phyloP scores from a whole-genome alignment of 2,888 invertebrate species.

The Euzophera pinguis region DNA sequence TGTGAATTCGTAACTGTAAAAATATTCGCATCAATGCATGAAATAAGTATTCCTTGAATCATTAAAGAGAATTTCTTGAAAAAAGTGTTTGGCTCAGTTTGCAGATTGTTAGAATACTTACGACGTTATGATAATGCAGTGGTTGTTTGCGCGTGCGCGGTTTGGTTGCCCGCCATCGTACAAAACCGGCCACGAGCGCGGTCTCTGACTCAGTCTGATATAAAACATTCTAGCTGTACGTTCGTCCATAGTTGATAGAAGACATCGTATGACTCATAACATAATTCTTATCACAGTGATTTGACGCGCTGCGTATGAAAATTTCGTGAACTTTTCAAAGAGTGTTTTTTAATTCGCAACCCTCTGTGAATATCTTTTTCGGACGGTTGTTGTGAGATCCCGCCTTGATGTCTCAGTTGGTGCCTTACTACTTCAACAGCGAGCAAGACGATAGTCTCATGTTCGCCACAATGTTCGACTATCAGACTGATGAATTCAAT shows the following conservation, averaged over 20 bases:
- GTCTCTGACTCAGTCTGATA: constrained; percentile 75
- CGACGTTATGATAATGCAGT: constrained; percentile 41
- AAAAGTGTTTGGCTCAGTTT: constrained; percentile 62
- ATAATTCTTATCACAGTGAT: constrained; percentile 67
- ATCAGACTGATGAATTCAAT: constrained; percentile 69
- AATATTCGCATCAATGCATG: constrained; percentile 33
- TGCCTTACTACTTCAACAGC: constrained; percentile 76
- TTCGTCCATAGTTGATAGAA: constrained; percentile 55
- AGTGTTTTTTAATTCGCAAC: constrained; percentile 34
- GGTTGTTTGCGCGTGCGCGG: constrained; percentile 65
- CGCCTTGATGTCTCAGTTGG: constrained; percentile 82
- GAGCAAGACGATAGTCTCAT: constrained; percentile 78
- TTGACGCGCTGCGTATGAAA: constrained; percentile 35
- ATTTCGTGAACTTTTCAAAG: constrained; percentile 45
- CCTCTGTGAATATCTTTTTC: constrained; percentile 50
- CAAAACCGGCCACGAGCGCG: constrained; percentile 70
- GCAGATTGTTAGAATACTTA: constrained; percentile 66
- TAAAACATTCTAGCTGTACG: constrained; percentile 70
- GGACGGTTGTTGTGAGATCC: constrained; percentile 54
- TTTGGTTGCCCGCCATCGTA: constrained; percentile 51
- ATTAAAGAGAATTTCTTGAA: constrained; percentile 41
- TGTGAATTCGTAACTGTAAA: constrained; percentile 17
- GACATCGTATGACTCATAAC: constrained; percentile 63
- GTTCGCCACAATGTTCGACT: constrained; percentile 79
- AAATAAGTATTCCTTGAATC: constrained; percentile 65